phyloP scores from a whole-genome alignment of 2,888 invertebrate genomes.

The Crocallis elinguaria region DNA sequence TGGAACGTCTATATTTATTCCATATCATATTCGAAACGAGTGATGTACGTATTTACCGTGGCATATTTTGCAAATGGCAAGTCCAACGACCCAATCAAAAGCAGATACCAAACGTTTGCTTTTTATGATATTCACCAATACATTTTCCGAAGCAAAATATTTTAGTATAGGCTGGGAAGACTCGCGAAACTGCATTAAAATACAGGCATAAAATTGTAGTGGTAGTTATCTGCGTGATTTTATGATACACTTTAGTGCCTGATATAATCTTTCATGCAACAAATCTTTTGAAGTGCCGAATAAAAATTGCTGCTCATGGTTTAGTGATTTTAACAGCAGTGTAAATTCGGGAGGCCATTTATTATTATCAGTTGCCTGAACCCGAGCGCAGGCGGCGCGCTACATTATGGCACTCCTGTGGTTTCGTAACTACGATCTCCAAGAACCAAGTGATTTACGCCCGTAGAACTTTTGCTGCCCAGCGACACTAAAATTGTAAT shows the following conservation, averaged over 20 bases:
- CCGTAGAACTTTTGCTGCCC: constrained; percentile 51
- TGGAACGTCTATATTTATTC: neutral
- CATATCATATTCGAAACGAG: constrained; percentile 26
- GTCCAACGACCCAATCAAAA: constrained; percentile 52
- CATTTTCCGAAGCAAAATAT: constrained; percentile 13
- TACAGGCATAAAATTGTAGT: constrained; percentile 20
- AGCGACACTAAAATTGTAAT: constrained; percentile 50
- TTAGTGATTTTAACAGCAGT: constrained; percentile 49
- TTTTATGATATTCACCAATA: constrained; percentile 20
- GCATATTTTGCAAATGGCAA: constrained; percentile 52
- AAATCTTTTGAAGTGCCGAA: constrained; percentile 22
- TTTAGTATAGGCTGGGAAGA: constrained; percentile 10
- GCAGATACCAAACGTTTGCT: constrained; percentile 47
- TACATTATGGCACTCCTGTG: constrained; percentile 64
- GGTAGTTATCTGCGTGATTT: constrained; percentile 19
- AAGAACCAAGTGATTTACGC: constrained; percentile 62
- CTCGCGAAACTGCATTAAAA: constrained; percentile 14
- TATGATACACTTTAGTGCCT: constrained; percentile 12
- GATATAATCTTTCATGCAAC: constrained; percentile 20
- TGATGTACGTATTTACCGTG: constrained; percentile 50
- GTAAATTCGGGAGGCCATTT: constrained; percentile 58
- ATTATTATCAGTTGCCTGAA: constrained; percentile 60
- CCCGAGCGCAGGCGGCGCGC: constrained; percentile 44
- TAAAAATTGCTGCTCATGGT: constrained; percentile 28
- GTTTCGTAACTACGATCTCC: constrained; percentile 61